phyloP scores from a whole-genome alignment of 2,113 vertebrate genomes.

The Picathartes gymnocephalus region DNA sequence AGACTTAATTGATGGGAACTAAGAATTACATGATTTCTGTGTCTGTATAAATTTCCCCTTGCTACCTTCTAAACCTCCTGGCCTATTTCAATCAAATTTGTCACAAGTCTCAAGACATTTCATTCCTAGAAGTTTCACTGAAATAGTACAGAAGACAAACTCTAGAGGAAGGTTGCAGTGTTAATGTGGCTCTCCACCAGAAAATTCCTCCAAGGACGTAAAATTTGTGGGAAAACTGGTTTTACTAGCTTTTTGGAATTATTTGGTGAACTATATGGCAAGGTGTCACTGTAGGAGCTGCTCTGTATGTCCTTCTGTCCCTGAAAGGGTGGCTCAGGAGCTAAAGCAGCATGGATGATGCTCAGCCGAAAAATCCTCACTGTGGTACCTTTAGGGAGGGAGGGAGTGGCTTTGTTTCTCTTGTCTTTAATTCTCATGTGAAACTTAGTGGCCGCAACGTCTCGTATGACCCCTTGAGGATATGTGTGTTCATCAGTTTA shows the following conservation, averaged over 20 bases:
- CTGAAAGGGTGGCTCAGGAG: neutral
- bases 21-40: neutral
- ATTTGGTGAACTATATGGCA: neutral
- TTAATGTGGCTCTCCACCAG: neutral
- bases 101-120: neutral
- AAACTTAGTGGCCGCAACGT: neutral
- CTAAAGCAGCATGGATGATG: neutral
- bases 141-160: neutral
- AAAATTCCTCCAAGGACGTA: neutral
- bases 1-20: neutral
- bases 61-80: neutral
- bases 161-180: neutral
- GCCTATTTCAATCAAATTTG: neutral
- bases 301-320: neutral
- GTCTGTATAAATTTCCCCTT: neutral
- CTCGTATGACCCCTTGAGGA: neutral
- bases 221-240: neutral
- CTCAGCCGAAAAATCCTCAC: neutral
- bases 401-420: neutral
- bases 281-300: neutral
- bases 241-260: neutral
- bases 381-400: neutral
- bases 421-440: neutral
- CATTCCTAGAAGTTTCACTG: neutral
- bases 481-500: neutral